Conservation (phyloP, 1,140 invertebrate species). For the Gonioctena quinquepunctata region DNA sequence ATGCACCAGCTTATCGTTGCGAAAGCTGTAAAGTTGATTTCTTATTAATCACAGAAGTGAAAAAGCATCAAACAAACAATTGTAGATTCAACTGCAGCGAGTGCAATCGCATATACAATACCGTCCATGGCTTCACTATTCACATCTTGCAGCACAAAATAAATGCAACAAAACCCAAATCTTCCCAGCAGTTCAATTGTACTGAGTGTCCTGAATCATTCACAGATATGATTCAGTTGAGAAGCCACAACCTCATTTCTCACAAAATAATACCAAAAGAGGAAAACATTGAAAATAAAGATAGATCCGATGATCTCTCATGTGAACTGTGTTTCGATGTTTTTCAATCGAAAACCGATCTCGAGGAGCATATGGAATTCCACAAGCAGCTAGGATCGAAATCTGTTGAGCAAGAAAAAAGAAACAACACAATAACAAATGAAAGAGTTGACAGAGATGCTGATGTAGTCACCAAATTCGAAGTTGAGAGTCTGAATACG, state of each 20-base stretch:
- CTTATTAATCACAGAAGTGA: constrained; percentile 71
- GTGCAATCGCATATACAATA: constrained; percentile 74
- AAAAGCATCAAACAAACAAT: constrained; percentile 74
- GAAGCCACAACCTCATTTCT: background rate
- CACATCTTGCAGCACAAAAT: constrained; percentile 72
- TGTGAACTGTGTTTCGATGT: constrained; percentile 21
- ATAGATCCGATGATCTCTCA: background rate
- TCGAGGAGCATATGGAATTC: constrained; percentile 23
- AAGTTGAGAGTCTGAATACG: background rate
- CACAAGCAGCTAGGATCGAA: background rate
- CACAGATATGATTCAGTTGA: constrained; percentile 15
- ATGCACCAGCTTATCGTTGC: constrained; percentile 38
- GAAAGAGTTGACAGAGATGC: background rate
- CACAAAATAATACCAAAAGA: background rate
- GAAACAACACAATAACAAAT: background rate
- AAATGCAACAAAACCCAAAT: constrained; percentile 59
- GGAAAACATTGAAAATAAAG: background rate
- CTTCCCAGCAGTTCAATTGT: constrained; percentile 9
- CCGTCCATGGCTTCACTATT: constrained; percentile 57
- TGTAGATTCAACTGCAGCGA: constrained; percentile 73
- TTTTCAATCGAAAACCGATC: background rate
- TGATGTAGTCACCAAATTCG: background rate
- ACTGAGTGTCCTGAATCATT: constrained; percentile 15
- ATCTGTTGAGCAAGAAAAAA: background rate
- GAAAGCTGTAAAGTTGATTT: constrained; percentile 58